phyloP scores from a whole-genome alignment of 1,140 invertebrate genomes.

The Vollenhovia emeryi region DNA sequence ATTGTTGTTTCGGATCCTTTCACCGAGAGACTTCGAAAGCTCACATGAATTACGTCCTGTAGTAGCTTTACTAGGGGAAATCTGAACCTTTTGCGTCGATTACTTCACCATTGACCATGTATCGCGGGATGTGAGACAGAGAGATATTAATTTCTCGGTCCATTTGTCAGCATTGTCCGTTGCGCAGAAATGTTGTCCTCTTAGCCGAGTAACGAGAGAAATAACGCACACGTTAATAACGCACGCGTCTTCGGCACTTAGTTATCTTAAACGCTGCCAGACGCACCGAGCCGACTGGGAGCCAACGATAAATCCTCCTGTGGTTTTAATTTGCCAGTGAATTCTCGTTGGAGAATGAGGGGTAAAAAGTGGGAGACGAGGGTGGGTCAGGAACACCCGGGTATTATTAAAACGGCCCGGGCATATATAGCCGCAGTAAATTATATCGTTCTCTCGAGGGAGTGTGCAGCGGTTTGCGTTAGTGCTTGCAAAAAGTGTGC shows the following conservation, averaged over 20 bases:
- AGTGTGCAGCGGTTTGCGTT: slow-evolving; percentile 31
- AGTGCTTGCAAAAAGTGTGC: slow-evolving; percentile 35
- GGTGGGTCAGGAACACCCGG: slow-evolving; percentile 37
- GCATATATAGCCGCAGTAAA: slow-evolving; percentile 76
- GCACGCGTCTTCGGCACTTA: slow-evolving; percentile 70
- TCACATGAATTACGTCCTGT: background rate
- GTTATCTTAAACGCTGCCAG: slow-evolving; percentile 75
- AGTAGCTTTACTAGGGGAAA: background rate
- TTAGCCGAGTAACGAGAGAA: slow-evolving; percentile 55
- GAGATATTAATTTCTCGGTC: slow-evolving; percentile 51
- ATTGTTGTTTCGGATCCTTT: background rate
- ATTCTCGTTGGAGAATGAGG: slow-evolving; percentile 64
- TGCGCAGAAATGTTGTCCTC: slow-evolving; percentile 45
- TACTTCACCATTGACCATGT: slow-evolving; percentile 26
- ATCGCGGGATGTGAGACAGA: slow-evolving; percentile 27
- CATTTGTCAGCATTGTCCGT: slow-evolving; percentile 53
- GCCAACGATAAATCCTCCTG: slow-evolving; percentile 74
- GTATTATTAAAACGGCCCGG: slow-evolving; percentile 79
- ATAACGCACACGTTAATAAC: slow-evolving; percentile 75
- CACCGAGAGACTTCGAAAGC: background rate
- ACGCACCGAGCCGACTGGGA: slow-evolving; percentile 56
- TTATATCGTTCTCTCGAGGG: slow-evolving; percentile 75
- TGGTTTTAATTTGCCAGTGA: slow-evolving; percentile 81
- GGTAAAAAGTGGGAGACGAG: slow-evolving; percentile 20
- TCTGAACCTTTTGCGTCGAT: background rate